A percentile compares a stretch with the other conserved stretches of the same genome.
These are phyloP conservation scores for Delichon dasypus DNA, from an alignment of 2,797 vertebrate species.

Conservation along the genomic window DNA sequence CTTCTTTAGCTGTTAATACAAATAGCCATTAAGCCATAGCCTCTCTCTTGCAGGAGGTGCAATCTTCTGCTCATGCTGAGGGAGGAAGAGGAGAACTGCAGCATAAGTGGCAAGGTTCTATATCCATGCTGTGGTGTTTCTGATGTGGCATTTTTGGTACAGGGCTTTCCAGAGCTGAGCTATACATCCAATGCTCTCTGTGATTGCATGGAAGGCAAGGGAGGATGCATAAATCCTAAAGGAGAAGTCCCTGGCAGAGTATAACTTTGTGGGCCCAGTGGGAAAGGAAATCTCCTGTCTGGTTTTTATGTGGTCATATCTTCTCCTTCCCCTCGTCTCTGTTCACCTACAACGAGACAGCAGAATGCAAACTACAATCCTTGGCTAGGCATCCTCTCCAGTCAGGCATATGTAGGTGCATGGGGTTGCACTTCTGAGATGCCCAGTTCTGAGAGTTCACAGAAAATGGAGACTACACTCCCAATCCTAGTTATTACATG, in stretches of 20 bases:
- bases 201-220: background rate
- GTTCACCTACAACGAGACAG: background rate
- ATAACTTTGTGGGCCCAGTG: background rate
- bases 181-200: accelerated
- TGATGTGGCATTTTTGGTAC: accelerated
- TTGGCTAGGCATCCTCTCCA: background rate
- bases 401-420: accelerated
- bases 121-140: background rate
- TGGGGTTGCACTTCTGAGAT: background rate
- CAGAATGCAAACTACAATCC: background rate
- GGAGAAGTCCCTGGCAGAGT: background rate
- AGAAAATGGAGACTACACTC: background rate
- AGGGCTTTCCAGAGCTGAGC: background rate
- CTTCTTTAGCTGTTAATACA: background rate
- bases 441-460: background rate
- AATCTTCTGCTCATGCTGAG: background rate
- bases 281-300: background rate
- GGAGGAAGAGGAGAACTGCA: background rate
- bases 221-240: background rate
- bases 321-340: accelerated
- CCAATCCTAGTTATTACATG: background rate
- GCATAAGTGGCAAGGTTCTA: accelerated
- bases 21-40: background rate
- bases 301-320: background rate
- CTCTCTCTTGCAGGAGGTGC: background rate